phyloP scores from a whole-genome alignment of 2,888 invertebrate species.

The Rhaphigaster nebulosa region DNA sequence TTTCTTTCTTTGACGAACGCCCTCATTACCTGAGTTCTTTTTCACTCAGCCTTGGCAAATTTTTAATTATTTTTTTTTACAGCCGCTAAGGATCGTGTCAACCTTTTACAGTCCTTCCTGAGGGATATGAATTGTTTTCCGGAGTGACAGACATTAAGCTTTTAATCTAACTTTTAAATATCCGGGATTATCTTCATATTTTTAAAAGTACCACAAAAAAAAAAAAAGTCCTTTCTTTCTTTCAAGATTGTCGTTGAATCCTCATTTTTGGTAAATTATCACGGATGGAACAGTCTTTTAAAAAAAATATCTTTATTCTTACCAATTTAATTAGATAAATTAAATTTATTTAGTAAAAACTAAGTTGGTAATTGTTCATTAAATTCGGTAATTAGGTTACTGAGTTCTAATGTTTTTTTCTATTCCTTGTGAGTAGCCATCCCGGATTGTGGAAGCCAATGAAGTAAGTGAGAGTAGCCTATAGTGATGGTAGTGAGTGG shows the following conservation, averaged over 20 bases:
- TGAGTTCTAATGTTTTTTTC: too few species aligned
- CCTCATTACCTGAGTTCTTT: background rate
- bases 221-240: background rate
- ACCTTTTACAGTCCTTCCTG: background rate
- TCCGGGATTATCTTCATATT: constrained; percentile 15
- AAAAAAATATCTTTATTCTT: background rate
- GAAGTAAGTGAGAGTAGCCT: too few species aligned
- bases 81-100: constrained; percentile 41
- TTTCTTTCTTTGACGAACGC: background rate
- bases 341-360: background rate
- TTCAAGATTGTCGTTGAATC: background rate
- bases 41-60: background rate
- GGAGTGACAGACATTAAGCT: constrained; percentile 29
- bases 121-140: constrained; percentile 22
- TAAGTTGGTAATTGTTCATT: too few species aligned
- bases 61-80: constrained; percentile 33
- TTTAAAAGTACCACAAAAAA: background rate
- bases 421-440: too few species aligned
- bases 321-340: background rate
- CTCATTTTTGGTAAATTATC: background rate
- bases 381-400: too few species aligned
- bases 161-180: constrained; percentile 13
- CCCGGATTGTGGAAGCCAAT: too few species aligned
- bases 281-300: background rate
- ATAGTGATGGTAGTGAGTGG: too few species aligned